Evolutionary conservation across 2,888 invertebrate species (phyloP).

Genomic region (Rutpela maculata): DNA sequence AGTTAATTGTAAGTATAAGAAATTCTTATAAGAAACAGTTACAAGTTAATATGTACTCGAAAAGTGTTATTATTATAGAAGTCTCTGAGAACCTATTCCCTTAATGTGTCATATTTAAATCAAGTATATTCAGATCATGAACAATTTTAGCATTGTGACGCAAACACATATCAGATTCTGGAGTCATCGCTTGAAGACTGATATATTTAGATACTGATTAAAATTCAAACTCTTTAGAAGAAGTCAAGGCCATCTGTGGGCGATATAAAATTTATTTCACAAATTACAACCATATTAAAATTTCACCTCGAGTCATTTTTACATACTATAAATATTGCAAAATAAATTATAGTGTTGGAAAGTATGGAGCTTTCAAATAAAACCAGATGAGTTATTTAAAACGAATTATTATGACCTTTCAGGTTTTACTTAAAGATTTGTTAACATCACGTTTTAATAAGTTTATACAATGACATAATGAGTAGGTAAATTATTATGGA

Average conservation of each 20-base stretch:
- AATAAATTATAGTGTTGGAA: constrained; percentile 5
- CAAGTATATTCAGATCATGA: too few species aligned
- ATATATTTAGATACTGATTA: not conserved
- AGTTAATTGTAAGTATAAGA: too few species aligned
- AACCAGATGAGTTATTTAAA: constrained; percentile 16
- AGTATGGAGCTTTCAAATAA: not conserved
- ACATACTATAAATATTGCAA: constrained; percentile 8
- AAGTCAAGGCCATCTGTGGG: constrained; percentile 18
- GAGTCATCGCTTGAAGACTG: not conserved
- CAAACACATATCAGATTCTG: too few species aligned
- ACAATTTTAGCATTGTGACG: too few species aligned
- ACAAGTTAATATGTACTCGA: too few species aligned
- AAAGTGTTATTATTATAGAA: too few species aligned
- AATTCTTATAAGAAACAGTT: too few species aligned
- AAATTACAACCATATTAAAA: not conserved
- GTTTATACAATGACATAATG: constrained; percentile 51
- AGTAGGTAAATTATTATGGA: constrained; percentile 15
- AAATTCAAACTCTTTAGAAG: not conserved
- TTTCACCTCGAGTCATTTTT: not conserved
- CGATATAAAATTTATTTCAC: constrained; percentile 8
- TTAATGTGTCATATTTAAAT: too few species aligned
- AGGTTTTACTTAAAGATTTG: constrained; percentile 46
- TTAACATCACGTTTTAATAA: constrained; percentile 52
- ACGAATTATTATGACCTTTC: constrained; percentile 49
- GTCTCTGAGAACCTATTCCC: too few species aligned